A percentile compares a stretch with the other conserved stretches of the same genome.
Evolutionary conservation across 1,140 invertebrate genomes (phyloP).

Genomic region (Ceratina australensis): DNA sequence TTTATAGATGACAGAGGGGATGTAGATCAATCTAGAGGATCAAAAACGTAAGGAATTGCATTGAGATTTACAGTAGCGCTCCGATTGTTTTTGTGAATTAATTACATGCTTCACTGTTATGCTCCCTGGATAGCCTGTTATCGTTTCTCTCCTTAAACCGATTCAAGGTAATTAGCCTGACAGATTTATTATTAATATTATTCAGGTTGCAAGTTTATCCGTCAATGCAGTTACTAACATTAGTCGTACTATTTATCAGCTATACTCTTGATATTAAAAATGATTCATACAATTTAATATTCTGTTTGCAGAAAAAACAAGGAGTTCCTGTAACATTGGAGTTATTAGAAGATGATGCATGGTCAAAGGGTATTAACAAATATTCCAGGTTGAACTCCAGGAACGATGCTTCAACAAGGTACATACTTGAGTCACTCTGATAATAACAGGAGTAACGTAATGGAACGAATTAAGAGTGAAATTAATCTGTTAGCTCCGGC

Average conservation of each 20-base stretch:
- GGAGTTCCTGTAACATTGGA: conserved; percentile 72
- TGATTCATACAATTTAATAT: conserved; percentile 9
- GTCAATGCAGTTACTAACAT: neutral
- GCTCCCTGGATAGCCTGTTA: conserved; percentile 71
- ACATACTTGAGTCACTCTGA: neutral
- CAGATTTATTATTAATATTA: conserved; percentile 5
- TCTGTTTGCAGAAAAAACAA: conserved; percentile 66
- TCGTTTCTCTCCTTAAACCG: conserved; percentile 72
- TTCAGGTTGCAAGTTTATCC: conserved; percentile 18
- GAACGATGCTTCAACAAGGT: conserved; percentile 69
- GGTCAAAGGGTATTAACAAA: conserved; percentile 72
- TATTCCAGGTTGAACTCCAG: conserved; percentile 76
- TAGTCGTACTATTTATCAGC: neutral
- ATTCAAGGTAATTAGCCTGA: conserved; percentile 69
- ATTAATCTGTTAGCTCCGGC: conserved; percentile 69
- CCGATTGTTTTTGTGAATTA: conserved; percentile 49
- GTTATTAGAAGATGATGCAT: conserved; percentile 77
- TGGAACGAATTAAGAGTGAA: neutral
- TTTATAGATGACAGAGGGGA: conserved; percentile 54
- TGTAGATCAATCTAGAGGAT: conserved; percentile 57
- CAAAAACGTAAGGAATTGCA: conserved; percentile 63
- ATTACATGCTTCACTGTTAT: conserved; percentile 60
- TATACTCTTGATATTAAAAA: neutral
- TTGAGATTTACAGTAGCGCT: conserved; percentile 14
- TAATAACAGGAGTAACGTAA: neutral